Percentiles rank a stretch among this genome's conserved stretches.
Evolutionary conservation across 1,140 invertebrate species (phyloP).

Genomic region (Dermatophagoides farinae): DNA sequence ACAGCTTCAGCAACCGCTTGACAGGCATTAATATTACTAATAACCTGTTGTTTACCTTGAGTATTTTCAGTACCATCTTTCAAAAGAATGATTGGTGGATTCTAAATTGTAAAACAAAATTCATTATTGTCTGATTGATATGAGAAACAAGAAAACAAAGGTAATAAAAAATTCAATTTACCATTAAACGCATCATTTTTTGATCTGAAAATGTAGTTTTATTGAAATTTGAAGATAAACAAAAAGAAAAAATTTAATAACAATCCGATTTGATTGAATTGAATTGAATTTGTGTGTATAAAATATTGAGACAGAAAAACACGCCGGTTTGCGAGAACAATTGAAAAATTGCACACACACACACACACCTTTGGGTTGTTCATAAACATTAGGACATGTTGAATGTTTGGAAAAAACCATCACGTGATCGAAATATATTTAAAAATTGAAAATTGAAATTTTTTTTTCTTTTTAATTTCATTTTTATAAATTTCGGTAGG

Average conservation of each 20-base stretch:
- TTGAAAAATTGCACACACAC: no score
- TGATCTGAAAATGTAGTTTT: background rate
- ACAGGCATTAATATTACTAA: constrained; percentile 99
- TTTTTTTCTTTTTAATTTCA: no score
- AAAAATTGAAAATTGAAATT: no score
- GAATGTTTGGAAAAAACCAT: no score
- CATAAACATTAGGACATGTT: no score
- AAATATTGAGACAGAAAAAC: no score
- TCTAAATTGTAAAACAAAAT: constrained; percentile 28
- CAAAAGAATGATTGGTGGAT: constrained; percentile 90
- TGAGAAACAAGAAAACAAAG: background rate
- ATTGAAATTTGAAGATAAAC: background rate
- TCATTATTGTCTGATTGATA: background rate
- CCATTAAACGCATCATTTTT: constrained; percentile 7
- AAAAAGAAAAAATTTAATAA: background rate
- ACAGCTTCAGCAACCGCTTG: constrained; percentile 83
- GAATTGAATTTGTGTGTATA: no score
- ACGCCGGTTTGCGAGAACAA: no score
- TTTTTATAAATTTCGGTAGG: no score
- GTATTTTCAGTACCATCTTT: constrained; percentile 94
- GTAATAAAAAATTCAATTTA: background rate
- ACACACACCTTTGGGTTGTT: no score
- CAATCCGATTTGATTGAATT: no score
- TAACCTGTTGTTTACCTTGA: constrained; percentile 83
- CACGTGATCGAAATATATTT: no score